Percentiles rank a stretch among this genome's conserved stretches.
Evolutionary conservation across 2,113 vertebrate genomes (phyloP).

Genomic region (Aviceda subcristata): DNA sequence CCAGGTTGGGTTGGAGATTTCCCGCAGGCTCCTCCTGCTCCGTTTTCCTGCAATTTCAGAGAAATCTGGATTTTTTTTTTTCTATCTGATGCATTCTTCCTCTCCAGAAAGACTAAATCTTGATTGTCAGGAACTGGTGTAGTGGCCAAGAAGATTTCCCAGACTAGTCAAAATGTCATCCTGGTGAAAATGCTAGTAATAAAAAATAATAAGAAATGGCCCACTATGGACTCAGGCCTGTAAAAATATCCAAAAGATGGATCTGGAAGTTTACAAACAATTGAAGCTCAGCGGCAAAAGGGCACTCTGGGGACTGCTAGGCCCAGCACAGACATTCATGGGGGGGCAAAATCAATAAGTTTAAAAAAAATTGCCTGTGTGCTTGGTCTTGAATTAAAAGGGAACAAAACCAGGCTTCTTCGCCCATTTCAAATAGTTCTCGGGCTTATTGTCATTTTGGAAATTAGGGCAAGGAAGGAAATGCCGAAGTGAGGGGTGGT

Average conservation of each 20-base stretch:
- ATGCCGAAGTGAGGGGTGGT: not conserved
- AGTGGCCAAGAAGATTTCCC: not conserved
- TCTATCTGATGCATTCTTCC: not conserved
- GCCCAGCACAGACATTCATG: not conserved
- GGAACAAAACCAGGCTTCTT: not conserved
- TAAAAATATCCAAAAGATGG: slow-evolving; percentile 28
- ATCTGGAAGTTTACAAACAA: slow-evolving; percentile 18
- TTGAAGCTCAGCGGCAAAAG: not conserved
- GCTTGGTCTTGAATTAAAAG: not conserved
- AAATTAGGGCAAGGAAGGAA: not conserved
- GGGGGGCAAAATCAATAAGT: not conserved
- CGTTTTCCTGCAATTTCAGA: not conserved
- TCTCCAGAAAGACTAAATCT: slow-evolving; percentile 15
- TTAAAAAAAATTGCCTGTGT: not conserved
- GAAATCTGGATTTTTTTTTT: not conserved
- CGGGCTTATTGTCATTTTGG: not conserved
- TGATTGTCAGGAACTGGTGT: not conserved
- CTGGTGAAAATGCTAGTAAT: not conserved
- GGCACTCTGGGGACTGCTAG: not conserved
- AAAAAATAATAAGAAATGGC: not conserved
- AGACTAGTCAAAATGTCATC: slow-evolving; percentile 22
- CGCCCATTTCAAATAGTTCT: not conserved
- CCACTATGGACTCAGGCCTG: not conserved
- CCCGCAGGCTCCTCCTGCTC: not conserved
- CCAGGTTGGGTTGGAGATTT: not conserved